Conservation (phyloP, 2,888 invertebrate genomes). For the Agrotis exclamationis region DNA sequence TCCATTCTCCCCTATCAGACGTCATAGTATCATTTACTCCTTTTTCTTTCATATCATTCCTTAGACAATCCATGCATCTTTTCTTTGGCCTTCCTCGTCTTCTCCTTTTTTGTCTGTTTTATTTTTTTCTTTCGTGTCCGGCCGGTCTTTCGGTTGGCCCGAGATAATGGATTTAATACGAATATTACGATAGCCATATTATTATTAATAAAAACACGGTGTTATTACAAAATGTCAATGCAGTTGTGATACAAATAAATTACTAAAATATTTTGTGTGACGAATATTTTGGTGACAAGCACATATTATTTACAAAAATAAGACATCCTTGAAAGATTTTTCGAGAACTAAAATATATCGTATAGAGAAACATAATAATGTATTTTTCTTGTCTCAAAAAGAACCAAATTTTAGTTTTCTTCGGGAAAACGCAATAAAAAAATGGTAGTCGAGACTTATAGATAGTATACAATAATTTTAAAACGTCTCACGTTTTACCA, state of each 20-base stretch:
- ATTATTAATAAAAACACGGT: not conserved
- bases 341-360: constrained; percentile 1
- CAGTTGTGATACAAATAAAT: constrained; percentile 39
- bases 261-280: constrained; percentile 31
- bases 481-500: not conserved
- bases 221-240: constrained; percentile 7
- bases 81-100: too few relatives aligned
- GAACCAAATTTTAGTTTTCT: not conserved
- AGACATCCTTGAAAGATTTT: constrained; percentile 1
- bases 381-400: not conserved
- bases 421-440: not conserved
- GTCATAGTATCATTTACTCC: too few relatives aligned
- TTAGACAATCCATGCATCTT: too few relatives aligned
- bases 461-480: not conserved
- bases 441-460: not conserved
- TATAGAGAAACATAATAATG: not conserved
- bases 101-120: too few relatives aligned
- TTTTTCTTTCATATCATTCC: too few relatives aligned
- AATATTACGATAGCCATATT: not conserved
- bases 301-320: constrained; percentile 3
- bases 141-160: too few relatives aligned
- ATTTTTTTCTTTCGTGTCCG: too few relatives aligned
- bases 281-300: constrained; percentile 7
- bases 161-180: constrained; percentile 18
- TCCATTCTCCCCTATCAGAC: too few relatives aligned